Evolutionary conservation across 1,140 invertebrate species (phyloP).

Genomic region (Pantala flavescens): DNA sequence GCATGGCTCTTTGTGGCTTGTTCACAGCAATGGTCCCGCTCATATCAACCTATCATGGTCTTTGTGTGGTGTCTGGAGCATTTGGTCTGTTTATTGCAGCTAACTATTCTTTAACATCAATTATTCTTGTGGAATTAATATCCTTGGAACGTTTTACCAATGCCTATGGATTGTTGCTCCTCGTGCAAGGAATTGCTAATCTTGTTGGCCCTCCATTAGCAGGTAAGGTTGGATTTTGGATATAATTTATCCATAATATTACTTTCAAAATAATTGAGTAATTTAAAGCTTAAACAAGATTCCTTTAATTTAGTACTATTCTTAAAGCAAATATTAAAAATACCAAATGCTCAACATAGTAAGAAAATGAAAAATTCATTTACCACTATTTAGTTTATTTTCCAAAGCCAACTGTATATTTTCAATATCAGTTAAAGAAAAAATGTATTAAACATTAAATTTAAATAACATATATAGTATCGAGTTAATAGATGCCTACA

Average conservation of each 20-base stretch:
- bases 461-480: too few species aligned
- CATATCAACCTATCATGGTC: conserved; percentile 42
- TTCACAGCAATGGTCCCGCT: conserved; percentile 61
- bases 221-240: conserved; percentile 40
- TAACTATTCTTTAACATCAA: conserved; percentile 76
- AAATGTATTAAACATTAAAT: too few species aligned
- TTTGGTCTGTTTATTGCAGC: conserved; percentile 80
- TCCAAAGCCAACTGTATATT: too few species aligned
- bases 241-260: background rate
- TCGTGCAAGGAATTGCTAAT: conserved; percentile 82
- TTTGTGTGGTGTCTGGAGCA: conserved; percentile 52
- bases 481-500: too few species aligned
- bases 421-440: too few species aligned
- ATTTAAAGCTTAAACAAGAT: background rate
- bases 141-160: conserved; percentile 79
- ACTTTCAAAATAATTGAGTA: background rate
- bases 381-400: too few species aligned
- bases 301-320: background rate
- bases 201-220: conserved; percentile 77
- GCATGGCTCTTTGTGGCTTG: conserved; percentile 64
- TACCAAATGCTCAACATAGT: too few species aligned
- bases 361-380: too few species aligned
- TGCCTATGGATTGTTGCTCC: conserved; percentile 73
- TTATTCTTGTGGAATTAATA: conserved; percentile 75
- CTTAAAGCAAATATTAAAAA: too few species aligned